phyloP scores from a whole-genome alignment of 2,113 vertebrate species.

The Kryptolebias marmoratus region DNA sequence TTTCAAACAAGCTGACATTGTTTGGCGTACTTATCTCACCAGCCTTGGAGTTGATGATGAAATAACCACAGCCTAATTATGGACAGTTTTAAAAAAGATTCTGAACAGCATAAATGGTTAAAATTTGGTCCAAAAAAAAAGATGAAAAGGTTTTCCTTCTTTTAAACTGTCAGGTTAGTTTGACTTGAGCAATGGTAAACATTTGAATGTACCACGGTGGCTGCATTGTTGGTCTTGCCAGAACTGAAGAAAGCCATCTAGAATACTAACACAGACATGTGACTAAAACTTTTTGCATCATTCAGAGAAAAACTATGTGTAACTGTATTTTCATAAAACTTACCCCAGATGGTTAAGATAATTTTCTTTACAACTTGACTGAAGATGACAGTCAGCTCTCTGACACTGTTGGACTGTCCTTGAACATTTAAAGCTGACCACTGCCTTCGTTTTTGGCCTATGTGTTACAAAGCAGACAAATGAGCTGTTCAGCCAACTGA shows the following conservation, averaged over 20 bases:
- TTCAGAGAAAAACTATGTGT: neutral
- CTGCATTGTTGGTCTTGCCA: neutral
- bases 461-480: neutral
- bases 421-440: neutral
- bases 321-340: neutral
- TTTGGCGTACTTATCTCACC: neutral
- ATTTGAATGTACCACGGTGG: too few relatives aligned
- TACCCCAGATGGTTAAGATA: neutral
- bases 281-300: neutral
- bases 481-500: neutral
- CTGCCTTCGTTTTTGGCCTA: neutral
- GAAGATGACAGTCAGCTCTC: neutral
- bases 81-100: slow-evolving; percentile 2
- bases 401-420: neutral
- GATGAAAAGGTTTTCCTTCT: too few relatives aligned
- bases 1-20: neutral
- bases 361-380: neutral
- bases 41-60: neutral
- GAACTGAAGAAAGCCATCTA: too few relatives aligned
- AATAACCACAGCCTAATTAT: neutral
- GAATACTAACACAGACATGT: too few relatives aligned
- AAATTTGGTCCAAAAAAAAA: neutral
- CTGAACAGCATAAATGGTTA: neutral
- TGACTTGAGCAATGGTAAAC: neutral
- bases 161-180: neutral